Conservation (phyloP, 1,140 invertebrate genomes). For the Drosophila repletoides region DNA sequence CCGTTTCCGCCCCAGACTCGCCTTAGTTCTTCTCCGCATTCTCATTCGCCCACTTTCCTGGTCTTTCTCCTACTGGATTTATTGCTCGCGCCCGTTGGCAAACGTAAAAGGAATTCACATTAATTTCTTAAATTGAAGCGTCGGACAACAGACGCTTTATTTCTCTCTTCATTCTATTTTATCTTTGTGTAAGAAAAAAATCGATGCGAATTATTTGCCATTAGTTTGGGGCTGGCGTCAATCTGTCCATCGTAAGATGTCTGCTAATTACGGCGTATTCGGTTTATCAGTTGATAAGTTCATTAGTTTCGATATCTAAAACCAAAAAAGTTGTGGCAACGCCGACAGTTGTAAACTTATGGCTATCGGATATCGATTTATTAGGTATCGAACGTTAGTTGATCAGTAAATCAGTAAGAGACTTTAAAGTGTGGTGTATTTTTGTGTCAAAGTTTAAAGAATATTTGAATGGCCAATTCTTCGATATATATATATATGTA, state of each 20-base stretch:
- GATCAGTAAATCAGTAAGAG: no score
- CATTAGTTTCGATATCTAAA: no score
- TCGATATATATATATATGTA: not conserved
- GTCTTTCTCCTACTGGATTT: conserved; percentile 42
- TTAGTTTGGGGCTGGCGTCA: not conserved
- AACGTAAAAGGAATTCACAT: conserved; percentile 54
- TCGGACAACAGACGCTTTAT: conserved; percentile 11
- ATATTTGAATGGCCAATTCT: no score
- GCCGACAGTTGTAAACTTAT: no score
- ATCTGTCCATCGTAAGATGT: conserved; percentile 27
- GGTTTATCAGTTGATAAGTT: not conserved
- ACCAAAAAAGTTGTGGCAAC: no score
- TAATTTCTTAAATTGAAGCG: conserved; percentile 73
- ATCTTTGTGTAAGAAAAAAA: conserved; percentile 1
- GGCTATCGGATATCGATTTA: not conserved
- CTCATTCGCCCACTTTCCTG: conserved; percentile 7
- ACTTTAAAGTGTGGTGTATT: no score
- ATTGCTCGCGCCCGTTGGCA: conserved; percentile 44
- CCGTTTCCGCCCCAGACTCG: conserved; percentile 39
- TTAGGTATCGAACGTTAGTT: not conserved
- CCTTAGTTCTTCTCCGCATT: not conserved
- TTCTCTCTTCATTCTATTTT: conserved; percentile 5
- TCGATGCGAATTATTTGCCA: conserved; percentile 29
- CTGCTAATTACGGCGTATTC: conserved; percentile 12
- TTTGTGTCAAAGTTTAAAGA: no score